Percentiles rank a stretch among this genome's conserved stretches.
These are phyloP conservation scores for Cygnus buccinator DNA, from an alignment of 2,113 vertebrate genomes.

Conservation along the genomic window DNA sequence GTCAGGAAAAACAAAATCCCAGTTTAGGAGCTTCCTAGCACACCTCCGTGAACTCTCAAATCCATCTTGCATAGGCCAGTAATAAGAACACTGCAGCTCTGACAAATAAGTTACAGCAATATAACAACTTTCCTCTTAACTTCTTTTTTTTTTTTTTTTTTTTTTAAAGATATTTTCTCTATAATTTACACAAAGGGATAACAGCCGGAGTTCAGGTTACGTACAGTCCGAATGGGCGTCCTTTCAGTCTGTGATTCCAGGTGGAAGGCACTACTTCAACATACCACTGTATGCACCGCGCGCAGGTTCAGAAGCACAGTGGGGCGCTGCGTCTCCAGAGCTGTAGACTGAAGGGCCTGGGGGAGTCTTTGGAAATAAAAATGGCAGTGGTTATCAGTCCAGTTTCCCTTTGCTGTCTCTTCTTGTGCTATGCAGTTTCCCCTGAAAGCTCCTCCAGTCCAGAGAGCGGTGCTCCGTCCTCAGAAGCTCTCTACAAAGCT, in stretches of 20 bases:
- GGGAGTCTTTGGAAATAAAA: conserved; percentile 71
- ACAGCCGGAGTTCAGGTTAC: conserved; percentile 53
- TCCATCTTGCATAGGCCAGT: conserved; percentile 72
- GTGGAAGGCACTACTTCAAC: conserved; percentile 76
- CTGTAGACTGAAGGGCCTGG: conserved; percentile 61
- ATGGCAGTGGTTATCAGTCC: conserved; percentile 71
- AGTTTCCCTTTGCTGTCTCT: conserved; percentile 55
- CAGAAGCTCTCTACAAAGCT: conserved; percentile 99
- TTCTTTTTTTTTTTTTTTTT: conserved; percentile 3
- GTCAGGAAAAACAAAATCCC: conserved; percentile 3
- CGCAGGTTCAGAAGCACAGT: conserved; percentile 19
- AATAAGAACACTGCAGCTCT: conserved; percentile 74
- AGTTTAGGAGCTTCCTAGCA: conserved; percentile 49
- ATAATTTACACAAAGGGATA: conserved; percentile 71
- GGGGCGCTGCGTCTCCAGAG: conserved; percentile 7
- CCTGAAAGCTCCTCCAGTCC: conserved; percentile 30
- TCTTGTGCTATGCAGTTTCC: conserved; percentile 65
- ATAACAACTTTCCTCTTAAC: conserved; percentile 66
- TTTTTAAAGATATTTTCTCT: conserved; percentile 69
- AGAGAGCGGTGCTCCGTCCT: background rate
- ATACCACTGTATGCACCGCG: conserved; percentile 51
- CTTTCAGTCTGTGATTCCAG: conserved; percentile 63
- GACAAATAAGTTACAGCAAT: conserved; percentile 77
- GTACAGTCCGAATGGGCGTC: conserved; percentile 53
- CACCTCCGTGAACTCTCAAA: conserved; percentile 33